phyloP scores from a whole-genome alignment of 2,888 invertebrate genomes.

The Lithodes maja region DNA sequence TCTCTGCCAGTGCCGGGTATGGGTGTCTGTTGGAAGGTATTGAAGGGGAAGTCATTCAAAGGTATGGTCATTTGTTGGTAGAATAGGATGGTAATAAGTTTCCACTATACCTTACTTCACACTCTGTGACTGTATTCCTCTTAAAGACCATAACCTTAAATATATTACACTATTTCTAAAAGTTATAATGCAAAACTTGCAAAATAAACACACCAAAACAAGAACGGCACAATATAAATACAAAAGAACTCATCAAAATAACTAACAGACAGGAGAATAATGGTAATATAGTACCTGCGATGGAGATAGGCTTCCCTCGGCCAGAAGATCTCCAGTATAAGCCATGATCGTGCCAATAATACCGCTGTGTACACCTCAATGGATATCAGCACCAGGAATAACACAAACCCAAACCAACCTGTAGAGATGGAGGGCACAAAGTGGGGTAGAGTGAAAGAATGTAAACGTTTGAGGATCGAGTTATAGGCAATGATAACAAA shows the following conservation, averaged over 20 bases:
- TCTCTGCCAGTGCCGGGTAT: conserved; percentile 87
- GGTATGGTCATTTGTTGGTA: too few relatives aligned
- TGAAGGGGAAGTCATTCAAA: too few relatives aligned
- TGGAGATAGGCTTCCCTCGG: conserved; percentile 80
- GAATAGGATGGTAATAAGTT: not conserved
- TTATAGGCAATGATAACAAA: too few relatives aligned
- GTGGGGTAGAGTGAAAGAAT: too few relatives aligned
- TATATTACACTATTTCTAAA: not conserved
- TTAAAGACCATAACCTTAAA: not conserved
- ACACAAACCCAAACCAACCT: conserved; percentile 83
- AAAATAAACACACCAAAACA: too few relatives aligned
- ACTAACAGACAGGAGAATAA: not conserved
- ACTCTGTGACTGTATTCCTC: too few relatives aligned
- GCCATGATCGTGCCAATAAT: conserved; percentile 87
- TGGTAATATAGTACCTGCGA: conserved; percentile 76
- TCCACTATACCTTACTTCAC: not conserved
- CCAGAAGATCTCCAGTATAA: conserved; percentile 83
- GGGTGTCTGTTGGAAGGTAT: conserved; percentile 78
- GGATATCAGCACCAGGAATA: conserved; percentile 81
- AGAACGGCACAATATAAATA: not conserved
- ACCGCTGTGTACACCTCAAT: conserved; percentile 88
- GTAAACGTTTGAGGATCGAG: too few relatives aligned
- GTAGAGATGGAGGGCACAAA: conserved; percentile 67
- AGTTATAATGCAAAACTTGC: not conserved
- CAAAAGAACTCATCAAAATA: not conserved